Conservation (phyloP, 2,888 invertebrate species). For the Anarsia innoxiella region DNA sequence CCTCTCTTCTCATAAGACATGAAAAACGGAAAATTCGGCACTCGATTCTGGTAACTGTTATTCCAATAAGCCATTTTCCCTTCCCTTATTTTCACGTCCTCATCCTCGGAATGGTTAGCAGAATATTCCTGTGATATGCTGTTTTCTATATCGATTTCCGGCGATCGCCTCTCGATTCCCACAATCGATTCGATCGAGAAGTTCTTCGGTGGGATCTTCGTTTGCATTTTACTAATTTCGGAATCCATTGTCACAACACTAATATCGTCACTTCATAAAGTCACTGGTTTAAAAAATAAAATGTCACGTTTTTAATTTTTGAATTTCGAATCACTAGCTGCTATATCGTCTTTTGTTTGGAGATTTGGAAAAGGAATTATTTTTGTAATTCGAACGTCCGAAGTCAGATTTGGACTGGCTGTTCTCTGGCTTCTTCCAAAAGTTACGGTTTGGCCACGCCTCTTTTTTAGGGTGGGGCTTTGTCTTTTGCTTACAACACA, state of each 20-base stretch:
- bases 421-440: constrained; percentile 26
- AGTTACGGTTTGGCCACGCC: constrained; percentile 36
- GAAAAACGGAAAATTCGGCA: constrained; percentile 66
- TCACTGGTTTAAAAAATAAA: neutral
- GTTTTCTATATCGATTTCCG: constrained; percentile 66
- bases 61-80: constrained; percentile 54
- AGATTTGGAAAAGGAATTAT: constrained; percentile 13
- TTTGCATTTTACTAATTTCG: constrained; percentile 58
- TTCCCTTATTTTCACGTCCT: constrained; percentile 53
- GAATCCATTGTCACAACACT: constrained; percentile 52
- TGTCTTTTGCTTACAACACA: neutral
- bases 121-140: constrained; percentile 56
- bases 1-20: constrained; percentile 68
- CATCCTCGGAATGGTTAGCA: constrained; percentile 48
- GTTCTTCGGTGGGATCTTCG: constrained; percentile 73
- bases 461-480: constrained; percentile 14
- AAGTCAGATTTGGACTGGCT: constrained; percentile 39
- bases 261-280: neutral
- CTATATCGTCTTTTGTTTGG: constrained; percentile 8
- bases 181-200: constrained; percentile 80
- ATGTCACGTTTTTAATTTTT: neutral
- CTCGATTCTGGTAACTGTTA: constrained; percentile 50
- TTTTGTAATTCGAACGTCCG: constrained; percentile 40
- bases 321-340: neutral
- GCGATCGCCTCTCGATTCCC: constrained; percentile 54